A percentile compares a stretch with the other conserved stretches of the same genome.
phyloP scores from a whole-genome alignment of 2,797 vertebrate genomes.

The Pseudochirops cupreus region DNA sequence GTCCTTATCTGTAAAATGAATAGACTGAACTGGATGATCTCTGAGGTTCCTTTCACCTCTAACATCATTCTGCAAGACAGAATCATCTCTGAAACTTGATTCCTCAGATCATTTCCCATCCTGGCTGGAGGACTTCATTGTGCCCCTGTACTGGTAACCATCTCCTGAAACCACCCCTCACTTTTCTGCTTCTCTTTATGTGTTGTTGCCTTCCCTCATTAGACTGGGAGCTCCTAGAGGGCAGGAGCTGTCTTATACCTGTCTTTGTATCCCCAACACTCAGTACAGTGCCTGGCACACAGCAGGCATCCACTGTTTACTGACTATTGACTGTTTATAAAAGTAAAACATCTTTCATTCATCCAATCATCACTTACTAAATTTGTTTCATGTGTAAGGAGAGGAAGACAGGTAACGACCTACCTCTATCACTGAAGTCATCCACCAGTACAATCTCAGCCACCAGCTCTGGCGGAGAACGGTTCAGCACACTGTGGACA shows the following conservation, averaged over 20 bases:
- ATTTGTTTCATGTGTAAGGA: background rate
- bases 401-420: background rate
- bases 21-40: background rate
- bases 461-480: slow-evolving; percentile 93
- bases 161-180: background rate
- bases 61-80: background rate
- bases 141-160: background rate
- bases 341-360: background rate
- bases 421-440: slow-evolving; percentile 98
- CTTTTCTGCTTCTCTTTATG: background rate
- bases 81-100: background rate
- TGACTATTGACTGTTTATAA: background rate
- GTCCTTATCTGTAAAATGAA: background rate
- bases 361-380: background rate
- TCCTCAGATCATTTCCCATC: background rate
- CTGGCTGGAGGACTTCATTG: background rate
- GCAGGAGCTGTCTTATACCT: background rate
- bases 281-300: rapidly evolving
- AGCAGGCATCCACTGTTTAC: no score
- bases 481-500: slow-evolving; percentile 95
- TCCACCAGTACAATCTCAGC: slow-evolving; percentile 96
- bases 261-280: background rate
- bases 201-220: background rate
- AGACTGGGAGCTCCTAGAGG: background rate
- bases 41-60: background rate